A percentile compares a stretch with the other conserved stretches of the same genome.
Evolutionary conservation across 2,113 vertebrate genomes (phyloP).

Genomic region (Lepus timidus): DNA sequence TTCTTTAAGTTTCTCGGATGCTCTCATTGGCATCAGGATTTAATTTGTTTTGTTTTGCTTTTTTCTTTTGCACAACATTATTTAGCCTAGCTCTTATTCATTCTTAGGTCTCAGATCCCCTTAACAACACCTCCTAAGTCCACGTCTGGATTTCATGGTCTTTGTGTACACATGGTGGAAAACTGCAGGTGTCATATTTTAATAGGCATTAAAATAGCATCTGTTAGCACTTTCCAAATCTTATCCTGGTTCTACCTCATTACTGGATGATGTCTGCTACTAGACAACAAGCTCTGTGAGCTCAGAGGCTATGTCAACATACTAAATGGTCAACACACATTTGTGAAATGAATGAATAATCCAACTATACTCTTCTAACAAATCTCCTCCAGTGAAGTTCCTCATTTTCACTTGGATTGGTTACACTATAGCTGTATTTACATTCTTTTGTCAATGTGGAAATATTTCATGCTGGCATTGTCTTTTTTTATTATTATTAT

Average conservation of each 20-base stretch:
- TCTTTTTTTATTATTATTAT: no score
- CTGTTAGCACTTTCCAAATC: slow-evolving; percentile 35
- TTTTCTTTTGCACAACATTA: neutral
- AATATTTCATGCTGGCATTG: neutral
- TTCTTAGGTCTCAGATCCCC: neutral
- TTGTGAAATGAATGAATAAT: slow-evolving; percentile 45
- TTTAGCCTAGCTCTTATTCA: neutral
- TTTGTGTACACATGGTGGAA: neutral
- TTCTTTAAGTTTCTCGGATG: slow-evolving; percentile 57
- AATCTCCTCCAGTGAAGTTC: neutral
- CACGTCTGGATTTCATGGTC: neutral
- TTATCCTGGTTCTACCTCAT: neutral
- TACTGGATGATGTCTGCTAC: neutral
- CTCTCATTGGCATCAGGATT: neutral
- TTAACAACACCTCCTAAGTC: neutral
- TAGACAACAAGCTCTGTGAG: slow-evolving; percentile 10
- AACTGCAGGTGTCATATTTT: neutral
- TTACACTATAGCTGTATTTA: neutral
- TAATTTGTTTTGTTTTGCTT: no score
- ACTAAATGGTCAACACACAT: neutral
- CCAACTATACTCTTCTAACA: slow-evolving; percentile 48
- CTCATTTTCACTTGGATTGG: neutral
- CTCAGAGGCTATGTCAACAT: neutral
- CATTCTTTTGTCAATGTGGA: neutral
- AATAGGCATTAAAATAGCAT: slow-evolving; percentile 45